Base-by-base conservation (phyloP, 1,140 invertebrate genomes). In the Neodiprion lecontei region DNA sequence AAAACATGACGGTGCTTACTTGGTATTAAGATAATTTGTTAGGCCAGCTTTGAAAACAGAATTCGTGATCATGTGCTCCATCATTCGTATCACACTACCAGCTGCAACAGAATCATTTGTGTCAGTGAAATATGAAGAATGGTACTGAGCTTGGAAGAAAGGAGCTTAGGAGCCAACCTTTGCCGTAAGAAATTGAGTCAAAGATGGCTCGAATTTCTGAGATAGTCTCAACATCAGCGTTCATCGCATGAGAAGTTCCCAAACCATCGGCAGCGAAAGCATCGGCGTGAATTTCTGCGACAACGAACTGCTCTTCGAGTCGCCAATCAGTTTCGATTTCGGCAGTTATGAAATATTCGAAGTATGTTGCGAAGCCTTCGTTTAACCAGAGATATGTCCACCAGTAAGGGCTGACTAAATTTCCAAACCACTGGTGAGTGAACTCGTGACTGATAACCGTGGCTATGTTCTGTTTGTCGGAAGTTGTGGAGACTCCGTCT, bases 11-110 rank as follows among this genome's bases (percentile, higher is more conserved):
- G 23, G 53, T 75, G 83, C 82, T 84, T 89, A 92, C 91, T 88
- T 82, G 40, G 86, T 78, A 8, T 74, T 78, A 0, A 93, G 81
- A 78, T 93, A 93, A 11, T 86, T 79, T 40, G 84, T 86, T 48
- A 95, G 81, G 5, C 92, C 93, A 70, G 85, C 82, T 78, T 88
- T 85, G 81, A 95, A 95, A 1, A 90, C 89, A 0, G 88, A 83
- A 40, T 89, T 85, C 4, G 93, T 92, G 14, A 96, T 87, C 48
- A 93, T 90, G 79, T 93, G 90, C 77, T 92, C 89, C 80, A 95
- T 92, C 95, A 96, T 96, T 75, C 94, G 89, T 17, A 96, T 92
- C 12, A 96, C 84, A 11, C 91, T 88, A 1, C 90, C 94, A 17
- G 91, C 91, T 84, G 80, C 8, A 68, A 66, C 69, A 21, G 7